These are phyloP conservation scores for Drosophila kambysellisi DNA, from an alignment of 2,888 invertebrate genomes.

Conservation along the genomic window DNA sequence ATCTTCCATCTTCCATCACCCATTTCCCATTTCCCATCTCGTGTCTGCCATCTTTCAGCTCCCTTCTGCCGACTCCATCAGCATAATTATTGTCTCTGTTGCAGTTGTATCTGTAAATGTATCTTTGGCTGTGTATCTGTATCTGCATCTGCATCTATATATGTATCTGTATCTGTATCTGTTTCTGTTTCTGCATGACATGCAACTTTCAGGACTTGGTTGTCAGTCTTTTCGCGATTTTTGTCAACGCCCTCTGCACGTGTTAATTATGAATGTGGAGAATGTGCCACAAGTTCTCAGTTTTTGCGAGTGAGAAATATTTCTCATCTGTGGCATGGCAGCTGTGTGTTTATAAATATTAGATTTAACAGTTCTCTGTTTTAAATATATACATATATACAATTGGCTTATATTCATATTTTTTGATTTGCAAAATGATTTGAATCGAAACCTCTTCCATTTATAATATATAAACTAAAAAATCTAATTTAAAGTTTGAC, in stretches of 20 bases:
- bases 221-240: slow-evolving; percentile 46
- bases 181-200: slow-evolving; percentile 23
- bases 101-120: slow-evolving; percentile 30
- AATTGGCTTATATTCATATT: background rate
- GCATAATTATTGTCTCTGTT: slow-evolving; percentile 49
- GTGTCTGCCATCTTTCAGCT: slow-evolving; percentile 1
- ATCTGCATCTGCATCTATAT: slow-evolving; percentile 8
- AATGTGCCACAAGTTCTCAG: slow-evolving; percentile 34
- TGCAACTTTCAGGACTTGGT: slow-evolving; percentile 26
- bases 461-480: background rate
- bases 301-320: slow-evolving; percentile 25
- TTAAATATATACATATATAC: background rate
- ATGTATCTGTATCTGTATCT: slow-evolving; percentile 15
- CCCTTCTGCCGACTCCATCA: slow-evolving; percentile 26
- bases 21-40: background rate
- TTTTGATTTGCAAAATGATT: background rate
- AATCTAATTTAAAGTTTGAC: background rate
- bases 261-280: slow-evolving; percentile 60
- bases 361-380: slow-evolving; percentile 2
- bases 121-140: slow-evolving; percentile 4
- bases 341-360: slow-evolving; percentile 5
- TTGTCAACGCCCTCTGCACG: slow-evolving; percentile 60
- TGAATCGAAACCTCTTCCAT: background rate
- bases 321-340: slow-evolving; percentile 1
- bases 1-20: background rate